Conservation (phyloP, 1,140 invertebrate species). For the Lordiphosa stackelbergi region DNA sequence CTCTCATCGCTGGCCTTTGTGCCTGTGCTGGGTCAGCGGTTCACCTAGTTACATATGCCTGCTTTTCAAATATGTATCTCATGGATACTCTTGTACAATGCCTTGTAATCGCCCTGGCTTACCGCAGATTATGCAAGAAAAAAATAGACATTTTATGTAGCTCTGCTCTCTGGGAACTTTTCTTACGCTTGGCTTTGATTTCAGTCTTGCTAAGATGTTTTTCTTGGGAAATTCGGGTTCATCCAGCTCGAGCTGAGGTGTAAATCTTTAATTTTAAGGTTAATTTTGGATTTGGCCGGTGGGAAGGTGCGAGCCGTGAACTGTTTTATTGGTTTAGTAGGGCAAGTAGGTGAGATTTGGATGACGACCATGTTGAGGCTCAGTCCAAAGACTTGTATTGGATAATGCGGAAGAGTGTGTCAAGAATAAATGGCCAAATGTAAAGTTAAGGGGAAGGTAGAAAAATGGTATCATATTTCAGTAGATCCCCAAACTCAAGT, state of each 20-base stretch:
- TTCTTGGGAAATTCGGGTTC: constrained; percentile 30
- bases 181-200: constrained; percentile 33
- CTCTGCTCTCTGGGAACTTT: constrained; percentile 17
- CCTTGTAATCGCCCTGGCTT: constrained; percentile 58
- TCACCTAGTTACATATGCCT: constrained; percentile 50
- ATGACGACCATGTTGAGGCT: neutral
- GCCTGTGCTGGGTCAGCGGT: constrained; percentile 14
- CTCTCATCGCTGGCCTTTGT: constrained; percentile 42
- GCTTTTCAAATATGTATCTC: constrained; percentile 35
- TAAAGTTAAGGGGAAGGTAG: too few species aligned
- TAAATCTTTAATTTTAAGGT: constrained; percentile 60
- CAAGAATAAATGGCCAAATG: too few species aligned
- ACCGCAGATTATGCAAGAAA: constrained; percentile 66
- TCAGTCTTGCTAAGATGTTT: constrained; percentile 1
- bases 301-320: constrained; percentile 40
- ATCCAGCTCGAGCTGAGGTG: constrained; percentile 28
- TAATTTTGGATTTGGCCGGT: constrained; percentile 31
- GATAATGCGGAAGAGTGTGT: constrained; percentile 4
- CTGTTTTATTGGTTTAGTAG: constrained; percentile 63
- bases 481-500: too few species aligned
- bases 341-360: constrained; percentile 1
- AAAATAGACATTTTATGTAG: constrained; percentile 3
- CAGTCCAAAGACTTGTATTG: constrained; percentile 4
- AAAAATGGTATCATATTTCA: too few species aligned
- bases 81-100: constrained; percentile 48